Conservation (phyloP, 1,140 invertebrate genomes). For the Luehdorfia chinensis region DNA sequence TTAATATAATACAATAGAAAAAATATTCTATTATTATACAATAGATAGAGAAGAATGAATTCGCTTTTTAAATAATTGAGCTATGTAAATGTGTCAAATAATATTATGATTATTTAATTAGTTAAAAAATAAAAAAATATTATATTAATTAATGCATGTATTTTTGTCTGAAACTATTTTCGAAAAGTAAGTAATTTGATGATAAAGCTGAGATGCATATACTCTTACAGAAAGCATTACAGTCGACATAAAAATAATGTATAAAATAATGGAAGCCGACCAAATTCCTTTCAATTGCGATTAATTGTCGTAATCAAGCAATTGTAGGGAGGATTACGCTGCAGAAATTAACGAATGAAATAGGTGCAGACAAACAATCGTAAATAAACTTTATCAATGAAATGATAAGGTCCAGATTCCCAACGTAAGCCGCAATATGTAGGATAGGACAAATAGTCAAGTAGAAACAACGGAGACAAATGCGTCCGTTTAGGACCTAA, state of each 20-base stretch:
- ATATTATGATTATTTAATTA: too few relatives aligned
- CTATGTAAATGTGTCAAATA: too few relatives aligned
- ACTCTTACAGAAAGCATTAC: too few relatives aligned
- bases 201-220: too few relatives aligned
- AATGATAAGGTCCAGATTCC: constrained; percentile 17
- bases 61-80: too few relatives aligned
- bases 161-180: too few relatives aligned
- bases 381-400: constrained; percentile 21
- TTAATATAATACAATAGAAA: too few relatives aligned
- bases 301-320: constrained; percentile 73
- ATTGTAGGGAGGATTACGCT: constrained; percentile 58
- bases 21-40: too few relatives aligned
- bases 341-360: constrained; percentile 50
- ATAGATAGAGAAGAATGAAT: too few relatives aligned
- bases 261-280: constrained; percentile 43
- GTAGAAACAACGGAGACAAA: constrained; percentile 36
- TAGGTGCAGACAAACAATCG: constrained; percentile 29
- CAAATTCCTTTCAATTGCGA: constrained; percentile 69
- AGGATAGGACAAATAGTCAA: constrained; percentile 36
- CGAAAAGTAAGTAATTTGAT: too few relatives aligned
- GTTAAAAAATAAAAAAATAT: too few relatives aligned
- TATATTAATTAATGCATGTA: too few relatives aligned
- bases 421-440: constrained; percentile 19
- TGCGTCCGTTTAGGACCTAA: constrained; percentile 39
- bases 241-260: neutral